phyloP scores from a whole-genome alignment of 1,140 invertebrate species.

The Apocrypta bakeri region DNA sequence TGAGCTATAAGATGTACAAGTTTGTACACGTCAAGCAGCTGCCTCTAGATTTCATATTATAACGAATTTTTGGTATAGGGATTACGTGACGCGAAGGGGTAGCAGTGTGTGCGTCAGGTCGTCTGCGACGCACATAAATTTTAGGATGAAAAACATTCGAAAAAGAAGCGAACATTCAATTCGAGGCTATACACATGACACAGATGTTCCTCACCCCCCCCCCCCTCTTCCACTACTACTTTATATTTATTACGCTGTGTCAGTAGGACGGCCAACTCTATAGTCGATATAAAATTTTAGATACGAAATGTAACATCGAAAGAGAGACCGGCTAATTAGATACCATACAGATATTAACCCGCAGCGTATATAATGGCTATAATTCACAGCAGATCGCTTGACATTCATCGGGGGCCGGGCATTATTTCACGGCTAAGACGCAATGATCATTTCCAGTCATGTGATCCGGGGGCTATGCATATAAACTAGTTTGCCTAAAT shows the following conservation, averaged over 20 bases:
- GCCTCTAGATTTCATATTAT: background rate
- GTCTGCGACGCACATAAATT: background rate
- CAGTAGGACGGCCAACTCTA: background rate
- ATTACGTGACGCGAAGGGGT: background rate
- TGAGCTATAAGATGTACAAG: no score
- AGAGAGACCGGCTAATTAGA: background rate
- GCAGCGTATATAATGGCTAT: background rate
- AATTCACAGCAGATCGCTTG: background rate
- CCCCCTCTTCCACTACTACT: background rate
- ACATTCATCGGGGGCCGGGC: background rate
- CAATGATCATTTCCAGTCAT: constrained; percentile 27
- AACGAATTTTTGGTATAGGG: background rate
- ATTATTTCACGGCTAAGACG: constrained; percentile 1
- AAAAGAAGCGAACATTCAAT: background rate
- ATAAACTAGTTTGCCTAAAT: constrained; percentile 14
- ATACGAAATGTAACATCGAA: background rate
- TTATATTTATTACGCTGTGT: background rate
- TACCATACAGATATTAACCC: background rate
- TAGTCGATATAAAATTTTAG: background rate
- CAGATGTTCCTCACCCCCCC: background rate
- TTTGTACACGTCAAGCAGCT: background rate
- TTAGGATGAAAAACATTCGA: background rate
- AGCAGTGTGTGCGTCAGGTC: background rate
- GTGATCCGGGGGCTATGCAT: background rate
- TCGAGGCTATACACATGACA: background rate